Percentiles rank a stretch among this genome's conserved stretches.
Conservation (phyloP, 1,140 invertebrate species). For the Bombus impatiens region DNA sequence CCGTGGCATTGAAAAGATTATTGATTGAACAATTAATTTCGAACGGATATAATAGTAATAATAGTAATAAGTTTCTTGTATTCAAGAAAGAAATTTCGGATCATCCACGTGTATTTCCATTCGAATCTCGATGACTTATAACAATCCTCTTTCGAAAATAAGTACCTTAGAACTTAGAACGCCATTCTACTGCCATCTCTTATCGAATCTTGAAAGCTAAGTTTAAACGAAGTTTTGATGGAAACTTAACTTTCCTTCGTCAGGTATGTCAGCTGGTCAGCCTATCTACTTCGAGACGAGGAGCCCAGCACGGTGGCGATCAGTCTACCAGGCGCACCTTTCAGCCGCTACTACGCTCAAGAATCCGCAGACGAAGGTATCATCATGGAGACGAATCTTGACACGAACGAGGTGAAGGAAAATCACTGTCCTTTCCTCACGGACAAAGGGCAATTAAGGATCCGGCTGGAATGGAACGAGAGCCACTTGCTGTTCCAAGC, state of each 20-base stretch:
- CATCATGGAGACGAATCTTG: conserved; percentile 92
- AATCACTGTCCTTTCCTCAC: conserved; percentile 90
- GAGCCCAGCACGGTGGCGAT: conserved; percentile 84
- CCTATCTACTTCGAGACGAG: conserved; percentile 86
- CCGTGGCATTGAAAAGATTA: too few species aligned
- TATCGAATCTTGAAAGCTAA: too few species aligned
- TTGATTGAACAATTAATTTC: too few species aligned
- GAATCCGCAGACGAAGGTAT: conserved; percentile 91
- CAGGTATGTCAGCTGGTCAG: conserved; percentile 91
- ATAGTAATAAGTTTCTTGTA: not conserved
- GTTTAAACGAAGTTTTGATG: too few species aligned
- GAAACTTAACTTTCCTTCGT: not conserved
- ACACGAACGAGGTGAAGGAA: conserved; percentile 90
- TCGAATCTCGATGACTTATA: too few species aligned
- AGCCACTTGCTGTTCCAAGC: conserved; percentile 92
- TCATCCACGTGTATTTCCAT: not conserved
- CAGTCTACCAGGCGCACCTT: conserved; percentile 88
- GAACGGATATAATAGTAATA: not conserved
- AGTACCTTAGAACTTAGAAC: too few species aligned
- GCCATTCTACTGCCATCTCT: too few species aligned
- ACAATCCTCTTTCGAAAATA: not conserved
- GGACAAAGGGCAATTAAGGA: conserved; percentile 89
- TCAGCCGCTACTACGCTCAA: conserved; percentile 93
- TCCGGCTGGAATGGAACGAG: conserved; percentile 94
- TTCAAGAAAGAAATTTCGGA: not conserved